phyloP scores from a whole-genome alignment of 2,113 vertebrate species.

The Misgurnus mizolepis region DNA sequence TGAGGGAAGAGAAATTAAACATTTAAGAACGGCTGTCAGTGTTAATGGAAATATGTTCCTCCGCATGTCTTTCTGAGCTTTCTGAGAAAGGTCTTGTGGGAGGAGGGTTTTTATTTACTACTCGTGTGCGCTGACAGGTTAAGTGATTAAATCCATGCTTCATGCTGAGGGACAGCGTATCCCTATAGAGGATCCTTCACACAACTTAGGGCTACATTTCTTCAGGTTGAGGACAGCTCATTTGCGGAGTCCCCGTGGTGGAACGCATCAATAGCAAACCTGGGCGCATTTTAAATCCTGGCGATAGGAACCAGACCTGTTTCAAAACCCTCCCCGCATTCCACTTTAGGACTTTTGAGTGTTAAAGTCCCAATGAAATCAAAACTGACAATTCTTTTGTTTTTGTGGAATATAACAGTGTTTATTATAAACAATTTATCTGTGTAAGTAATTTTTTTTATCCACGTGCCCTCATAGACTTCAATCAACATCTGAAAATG shows the following conservation, averaged over 20 bases:
- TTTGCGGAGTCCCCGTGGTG: conserved; percentile 3
- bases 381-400: background rate
- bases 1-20: conserved; percentile 47
- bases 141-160: conserved; percentile 45
- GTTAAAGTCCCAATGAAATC: background rate
- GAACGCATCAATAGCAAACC: conserved; percentile 21
- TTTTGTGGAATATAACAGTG: too few species aligned
- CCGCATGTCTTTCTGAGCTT: background rate
- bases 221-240: conserved; percentile 20
- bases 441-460: too few species aligned
- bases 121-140: conserved; percentile 42
- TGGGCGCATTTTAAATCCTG: conserved; percentile 2
- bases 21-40: conserved; percentile 64
- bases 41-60: conserved; percentile 55
- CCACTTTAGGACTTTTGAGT: conserved; percentile 11
- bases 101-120: conserved; percentile 37
- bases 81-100: conserved; percentile 3
- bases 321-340: conserved; percentile 4
- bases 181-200: background rate
- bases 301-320: conserved; percentile 25
- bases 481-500: too few species aligned
- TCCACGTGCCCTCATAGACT: too few species aligned
- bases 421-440: too few species aligned
- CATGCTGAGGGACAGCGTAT: conserved; percentile 30
- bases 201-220: conserved; percentile 9